Evolutionary conservation across 2,888 invertebrate species (phyloP).

Genomic region (Xanthostigma xanthostigma): DNA sequence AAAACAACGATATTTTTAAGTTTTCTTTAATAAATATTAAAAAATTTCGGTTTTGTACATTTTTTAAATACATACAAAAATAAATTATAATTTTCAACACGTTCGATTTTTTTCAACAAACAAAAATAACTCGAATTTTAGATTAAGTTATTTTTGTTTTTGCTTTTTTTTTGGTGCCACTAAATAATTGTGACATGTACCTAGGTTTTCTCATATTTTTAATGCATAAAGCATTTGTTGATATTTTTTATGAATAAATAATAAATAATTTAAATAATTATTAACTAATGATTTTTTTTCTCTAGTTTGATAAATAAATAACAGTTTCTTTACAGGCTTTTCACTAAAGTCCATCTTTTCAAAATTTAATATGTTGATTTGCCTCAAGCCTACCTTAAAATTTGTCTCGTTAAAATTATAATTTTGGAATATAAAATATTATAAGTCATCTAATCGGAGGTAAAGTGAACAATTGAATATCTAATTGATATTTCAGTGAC

Average conservation of each 20-base stretch:
- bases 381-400: too few relatives aligned
- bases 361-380: too few relatives aligned
- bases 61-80: slow-evolving; percentile 2
- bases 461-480: too few relatives aligned
- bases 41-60: slow-evolving; percentile 9
- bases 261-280: slow-evolving; percentile 40
- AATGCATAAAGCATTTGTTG: slow-evolving; percentile 23
- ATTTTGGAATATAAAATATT: too few relatives aligned
- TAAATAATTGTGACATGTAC: slow-evolving; percentile 28
- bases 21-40: slow-evolving; percentile 5
- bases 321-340: neutral
- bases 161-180: slow-evolving; percentile 20
- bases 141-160: neutral
- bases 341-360: too few relatives aligned
- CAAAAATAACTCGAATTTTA: slow-evolving; percentile 2
- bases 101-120: slow-evolving; percentile 13
- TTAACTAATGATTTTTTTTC: slow-evolving; percentile 10
- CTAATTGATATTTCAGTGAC: too few relatives aligned
- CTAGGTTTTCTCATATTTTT: slow-evolving; percentile 19
- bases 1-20: slow-evolving; percentile 8
- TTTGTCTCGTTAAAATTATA: too few relatives aligned
- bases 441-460: too few relatives aligned
- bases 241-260: slow-evolving; percentile 41
- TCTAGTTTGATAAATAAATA: neutral
- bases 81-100: too few relatives aligned